A percentile compares a stretch with the other conserved stretches of the same genome.
Conservation (phyloP, 2,797 vertebrate species). For the Sebastes minor region DNA sequence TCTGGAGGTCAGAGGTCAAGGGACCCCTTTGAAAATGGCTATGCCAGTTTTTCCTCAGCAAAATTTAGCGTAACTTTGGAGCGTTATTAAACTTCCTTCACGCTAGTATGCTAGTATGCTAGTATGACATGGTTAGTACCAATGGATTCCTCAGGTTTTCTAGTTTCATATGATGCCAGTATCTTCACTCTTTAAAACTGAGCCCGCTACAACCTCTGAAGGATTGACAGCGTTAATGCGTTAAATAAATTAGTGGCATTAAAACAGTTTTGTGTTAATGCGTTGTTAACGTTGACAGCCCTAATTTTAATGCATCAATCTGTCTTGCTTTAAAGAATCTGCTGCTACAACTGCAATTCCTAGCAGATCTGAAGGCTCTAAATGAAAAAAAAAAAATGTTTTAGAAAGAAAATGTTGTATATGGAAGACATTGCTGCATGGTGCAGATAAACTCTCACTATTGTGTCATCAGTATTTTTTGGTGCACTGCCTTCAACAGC, state of each 20-base stretch:
- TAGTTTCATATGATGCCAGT: no score
- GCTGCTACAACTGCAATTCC: not conserved
- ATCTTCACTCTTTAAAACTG: no score
- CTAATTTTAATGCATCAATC: not conserved
- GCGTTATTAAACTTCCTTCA: fast-evolving
- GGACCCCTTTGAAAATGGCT: no score
- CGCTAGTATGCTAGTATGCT: no score
- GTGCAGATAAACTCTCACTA: not conserved
- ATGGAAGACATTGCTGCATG: not conserved
- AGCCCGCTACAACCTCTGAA: no score
- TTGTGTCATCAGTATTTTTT: not conserved
- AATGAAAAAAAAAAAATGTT: not conserved
- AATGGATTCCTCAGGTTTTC: fast-evolving
- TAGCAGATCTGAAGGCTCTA: no score
- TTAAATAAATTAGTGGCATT: no score
- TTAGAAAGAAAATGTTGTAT: not conserved
- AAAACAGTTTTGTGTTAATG: no score
- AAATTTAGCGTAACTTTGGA: no score
- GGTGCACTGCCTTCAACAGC: not conserved
- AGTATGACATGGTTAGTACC: fast-evolving
- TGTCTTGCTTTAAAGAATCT: not conserved
- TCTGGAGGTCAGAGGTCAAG: no score
- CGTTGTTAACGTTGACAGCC: no score
- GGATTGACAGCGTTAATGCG: no score
- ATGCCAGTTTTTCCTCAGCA: fast-evolving